Evolutionary conservation across 2,113 vertebrate species (phyloP), one percentile per base, ranked within the genome.

Genomic region (Microcebus griseorufus): DNA sequence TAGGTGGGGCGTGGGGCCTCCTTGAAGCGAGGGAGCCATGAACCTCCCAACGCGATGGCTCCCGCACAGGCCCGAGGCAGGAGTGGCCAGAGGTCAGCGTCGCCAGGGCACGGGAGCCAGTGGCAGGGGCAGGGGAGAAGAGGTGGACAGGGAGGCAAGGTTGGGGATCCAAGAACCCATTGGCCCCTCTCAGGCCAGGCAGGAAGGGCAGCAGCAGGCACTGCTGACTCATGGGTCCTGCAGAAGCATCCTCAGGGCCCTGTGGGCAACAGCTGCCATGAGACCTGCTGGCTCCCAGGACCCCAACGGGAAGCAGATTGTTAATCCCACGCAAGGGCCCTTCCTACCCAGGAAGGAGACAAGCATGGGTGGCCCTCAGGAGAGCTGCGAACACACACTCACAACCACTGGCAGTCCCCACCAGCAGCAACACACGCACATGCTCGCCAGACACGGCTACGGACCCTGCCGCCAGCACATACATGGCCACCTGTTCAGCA

Each of bases 91-190:
- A 84, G 25, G 51, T n/a, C 51, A 12, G 37, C 3, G 0, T 0
- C 3, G 82, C 39, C 10, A 8, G 37, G 48, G 39, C 32, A 1
- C 0, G 1, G 6, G 48, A 51, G 23, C 17, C 0, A 0, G 37
- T 0, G 45, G 11, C 16, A 2, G 17, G 32, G 12, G 32, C 23
- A 4, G 32, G 51, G 42, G 22, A 2, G 22, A 10, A 51, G 10
- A 4, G 60, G 70, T 10, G 23, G 60, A 27, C 10, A 10, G 60
- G 25, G 25, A 34, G 29, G 16, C 14, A 18, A 12, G 2, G 18
- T 62, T 62, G 60, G 60, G 23, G 23, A 25, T 62, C 60, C 60
- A 62, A 25, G 23, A 27, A 27, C 60, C 9, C 25, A 10, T 6
- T 4, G 6, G 53, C 22, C 13, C 25, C 69, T 2, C 42, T 0